Percentiles rank a stretch among this genome's conserved stretches.
These are phyloP conservation scores for Emydocephalus ijimae DNA, from an alignment of 2,113 vertebrate species.

Conservation along the genomic window DNA sequence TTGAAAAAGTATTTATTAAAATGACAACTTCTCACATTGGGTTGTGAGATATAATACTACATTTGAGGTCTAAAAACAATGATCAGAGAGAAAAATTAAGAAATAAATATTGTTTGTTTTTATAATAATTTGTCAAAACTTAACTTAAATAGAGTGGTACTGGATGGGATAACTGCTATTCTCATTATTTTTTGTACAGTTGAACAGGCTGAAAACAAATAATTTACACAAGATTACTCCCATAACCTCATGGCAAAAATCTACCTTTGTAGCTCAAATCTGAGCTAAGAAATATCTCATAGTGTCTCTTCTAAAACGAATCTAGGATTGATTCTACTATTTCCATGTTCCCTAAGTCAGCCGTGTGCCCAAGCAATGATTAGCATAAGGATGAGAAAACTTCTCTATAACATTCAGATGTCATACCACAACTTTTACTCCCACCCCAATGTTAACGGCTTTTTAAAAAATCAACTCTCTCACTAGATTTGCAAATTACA, in stretches of 20 bases:
- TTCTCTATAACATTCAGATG: not conserved
- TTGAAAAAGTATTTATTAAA: not conserved
- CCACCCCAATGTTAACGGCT: not conserved
- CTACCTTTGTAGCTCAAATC: no score
- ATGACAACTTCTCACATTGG: not conserved
- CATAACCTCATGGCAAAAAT: not conserved
- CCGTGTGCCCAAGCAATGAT: not conserved
- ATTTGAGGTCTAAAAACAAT: not conserved
- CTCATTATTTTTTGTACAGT: not conserved
- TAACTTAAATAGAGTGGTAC: not conserved
- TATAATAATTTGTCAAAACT: not conserved
- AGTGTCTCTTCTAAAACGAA: not conserved
- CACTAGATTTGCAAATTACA: not conserved
- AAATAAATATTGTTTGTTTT: no score
- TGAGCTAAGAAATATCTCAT: not conserved
- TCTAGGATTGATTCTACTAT: not conserved
- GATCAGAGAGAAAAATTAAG: not conserved
- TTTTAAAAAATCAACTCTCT: not conserved
- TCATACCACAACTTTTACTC: not conserved
- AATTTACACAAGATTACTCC: not conserved
- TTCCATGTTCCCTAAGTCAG: not conserved
- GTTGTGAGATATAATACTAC: not conserved
- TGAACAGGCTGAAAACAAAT: not conserved
- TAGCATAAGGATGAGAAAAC: not conserved
- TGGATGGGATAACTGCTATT: not conserved